Conservation (phyloP, 23 tunicate species). For the Botrylloides violaceus region DNA sequence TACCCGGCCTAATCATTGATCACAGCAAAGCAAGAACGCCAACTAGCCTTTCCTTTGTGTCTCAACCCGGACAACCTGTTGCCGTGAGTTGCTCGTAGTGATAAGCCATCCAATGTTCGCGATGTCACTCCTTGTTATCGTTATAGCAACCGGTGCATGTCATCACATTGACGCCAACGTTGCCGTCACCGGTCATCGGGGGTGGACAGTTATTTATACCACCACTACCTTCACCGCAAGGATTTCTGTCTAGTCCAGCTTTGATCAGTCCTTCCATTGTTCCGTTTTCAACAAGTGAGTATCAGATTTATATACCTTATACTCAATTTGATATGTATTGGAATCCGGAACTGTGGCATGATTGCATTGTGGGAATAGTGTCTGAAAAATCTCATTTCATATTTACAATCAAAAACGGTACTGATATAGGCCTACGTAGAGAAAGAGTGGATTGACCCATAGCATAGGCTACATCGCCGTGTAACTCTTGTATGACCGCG, state of each 20-base stretch:
- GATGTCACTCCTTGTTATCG: neutral
- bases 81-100: constrained; percentile 1
- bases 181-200: constrained; percentile 65
- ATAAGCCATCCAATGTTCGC: neutral
- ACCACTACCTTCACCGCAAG: constrained; percentile 87
- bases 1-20: constrained; percentile 22
- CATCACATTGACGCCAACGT: constrained; percentile 75
- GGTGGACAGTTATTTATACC: constrained; percentile 68
- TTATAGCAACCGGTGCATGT: constrained; percentile 83
- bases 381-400: too few relatives aligned
- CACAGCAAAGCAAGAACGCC: constrained; percentile 45
- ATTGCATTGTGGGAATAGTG: too few relatives aligned
- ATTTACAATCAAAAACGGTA: too few relatives aligned
- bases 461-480: too few relatives aligned
- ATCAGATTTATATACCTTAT: too few relatives aligned
- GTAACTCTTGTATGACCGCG: too few relatives aligned
- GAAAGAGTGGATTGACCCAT: too few relatives aligned
- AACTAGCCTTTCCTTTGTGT: constrained; percentile 27
- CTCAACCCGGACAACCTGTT: constrained; percentile 4
- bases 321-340: too few relatives aligned
- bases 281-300: constrained; percentile 62
- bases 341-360: too few relatives aligned
- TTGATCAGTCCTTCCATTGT: constrained; percentile 81
- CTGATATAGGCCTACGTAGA: too few relatives aligned
- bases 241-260: constrained; percentile 36